Evolutionary conservation across 2,113 vertebrate species (phyloP), one percentile per base, ranked within the genome.

Genomic region (Oenanthe melanoleuca): DNA sequence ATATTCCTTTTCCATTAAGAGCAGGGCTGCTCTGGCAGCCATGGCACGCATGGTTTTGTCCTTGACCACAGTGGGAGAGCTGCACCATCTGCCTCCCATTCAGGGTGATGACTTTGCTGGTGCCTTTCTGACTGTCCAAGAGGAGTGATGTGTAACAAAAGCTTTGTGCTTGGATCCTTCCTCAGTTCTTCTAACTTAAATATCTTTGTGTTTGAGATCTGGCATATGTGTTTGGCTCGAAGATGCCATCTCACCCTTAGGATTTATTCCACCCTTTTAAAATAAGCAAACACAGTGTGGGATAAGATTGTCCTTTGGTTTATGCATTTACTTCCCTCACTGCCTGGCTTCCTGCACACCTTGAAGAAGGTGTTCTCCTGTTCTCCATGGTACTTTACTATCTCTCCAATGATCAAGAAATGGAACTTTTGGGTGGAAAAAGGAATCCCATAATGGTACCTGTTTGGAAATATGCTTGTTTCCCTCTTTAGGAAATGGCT

Each of bases 401-500:
- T 80, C 10, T 73, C 38, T n/a, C 15, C 29, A 44, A 0, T 2
- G 7, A 60, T 42, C 20, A 25, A 21, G 47, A 66, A 34, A 73
- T 38, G 42, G 80, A 45, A 61, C 33, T 75, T 84, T 1, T 29
- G 38, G 38, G 72, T 44, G 61, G 33, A 64, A 72, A 89, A 81
- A 88, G 72, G 70, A 97, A 92, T 57, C 52, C 71, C 81, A 80
- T 93, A 94, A 80, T 94, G 88, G 52, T 89, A 84, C 69, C 80
- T 79, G 89, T 93, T 91, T 84, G 91, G 91, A 97, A 97, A 97
- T 97, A 78, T 87, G 95, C 96, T 96, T 84, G 53, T 95, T 97
- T 97, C 89, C 88, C 77, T 64, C 72, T 55, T 63, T 97, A 99
- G 99, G 99, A 74, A 98, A 99, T 91, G 99, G 99, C 29, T 99